phyloP scores from a whole-genome alignment of 2,888 invertebrate genomes.

The Drosophila bunnanda region DNA sequence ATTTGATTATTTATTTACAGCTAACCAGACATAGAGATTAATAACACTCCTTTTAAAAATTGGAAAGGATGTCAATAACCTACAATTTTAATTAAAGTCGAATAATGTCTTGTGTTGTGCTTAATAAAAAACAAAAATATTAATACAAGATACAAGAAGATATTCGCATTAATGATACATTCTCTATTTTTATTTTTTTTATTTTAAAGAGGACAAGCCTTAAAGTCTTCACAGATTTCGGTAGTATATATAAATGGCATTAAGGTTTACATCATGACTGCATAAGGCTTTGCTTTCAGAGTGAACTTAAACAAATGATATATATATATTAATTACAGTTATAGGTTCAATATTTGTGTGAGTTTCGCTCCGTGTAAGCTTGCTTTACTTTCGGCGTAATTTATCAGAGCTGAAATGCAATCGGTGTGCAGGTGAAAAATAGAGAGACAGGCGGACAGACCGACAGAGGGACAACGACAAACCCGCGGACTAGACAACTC shows the following conservation, averaged over 20 bases:
- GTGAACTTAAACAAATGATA: too few species aligned
- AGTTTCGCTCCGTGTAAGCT: not conserved
- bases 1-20: not conserved
- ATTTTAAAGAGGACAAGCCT: too few species aligned
- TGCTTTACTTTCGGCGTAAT: constrained; percentile 45
- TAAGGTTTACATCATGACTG: too few species aligned
- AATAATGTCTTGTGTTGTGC: not conserved
- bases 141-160: too few species aligned
- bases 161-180: too few species aligned
- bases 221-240: too few species aligned
- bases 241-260: too few species aligned
- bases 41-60: not conserved
- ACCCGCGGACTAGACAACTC: constrained; percentile 51
- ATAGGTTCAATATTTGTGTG: not conserved
- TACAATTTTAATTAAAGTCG: not conserved
- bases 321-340: too few species aligned
- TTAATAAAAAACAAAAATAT: not conserved
- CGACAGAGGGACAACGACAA: constrained; percentile 33
- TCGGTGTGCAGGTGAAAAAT: constrained; percentile 72
- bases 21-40: not conserved
- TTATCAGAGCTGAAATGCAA: constrained; percentile 53
- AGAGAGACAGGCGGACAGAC: constrained; percentile 53
- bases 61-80: not conserved
- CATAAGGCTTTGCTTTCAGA: too few species aligned
- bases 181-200: too few species aligned